phyloP scores from a whole-genome alignment of 2,888 invertebrate species.

The Merodon equestris region DNA sequence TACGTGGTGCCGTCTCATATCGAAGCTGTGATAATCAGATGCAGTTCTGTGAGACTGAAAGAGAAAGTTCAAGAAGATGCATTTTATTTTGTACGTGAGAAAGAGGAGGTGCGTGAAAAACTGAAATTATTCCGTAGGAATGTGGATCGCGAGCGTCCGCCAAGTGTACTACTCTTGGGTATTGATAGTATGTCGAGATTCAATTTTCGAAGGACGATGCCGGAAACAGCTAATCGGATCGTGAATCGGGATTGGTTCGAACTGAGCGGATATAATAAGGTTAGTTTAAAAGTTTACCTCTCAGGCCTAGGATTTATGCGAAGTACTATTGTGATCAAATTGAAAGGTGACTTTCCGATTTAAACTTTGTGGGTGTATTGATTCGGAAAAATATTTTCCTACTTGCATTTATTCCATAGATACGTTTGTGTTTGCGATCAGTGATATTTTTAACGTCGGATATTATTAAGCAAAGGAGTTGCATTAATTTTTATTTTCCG shows the following conservation, averaged over 20 bases:
- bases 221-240: constrained; percentile 83
- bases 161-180: constrained; percentile 87
- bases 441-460: no score
- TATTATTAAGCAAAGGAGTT: no score
- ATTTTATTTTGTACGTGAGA: constrained; percentile 81
- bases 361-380: no score
- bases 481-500: no score
- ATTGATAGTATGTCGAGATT: constrained; percentile 91
- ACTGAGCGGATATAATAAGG: constrained; percentile 86
- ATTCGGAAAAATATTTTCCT: no score
- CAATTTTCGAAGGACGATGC: constrained; percentile 87
- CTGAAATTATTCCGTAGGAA: neutral
- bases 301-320: neutral
- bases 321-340: no score
- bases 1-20: constrained; percentile 71
- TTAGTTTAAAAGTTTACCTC: constrained; percentile 67
- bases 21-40: constrained; percentile 72
- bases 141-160: constrained; percentile 5
- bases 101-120: constrained; percentile 72
- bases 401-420: no score
- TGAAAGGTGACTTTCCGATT: no score
- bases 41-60: constrained; percentile 75
- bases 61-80: constrained; percentile 76
- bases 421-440: no score
- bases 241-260: constrained; percentile 84